A percentile compares a stretch with the other conserved stretches of the same genome.
These are phyloP conservation scores for Benitochromis conjunctus DNA, from an alignment of 2,113 vertebrate genomes.

Conservation along the genomic window DNA sequence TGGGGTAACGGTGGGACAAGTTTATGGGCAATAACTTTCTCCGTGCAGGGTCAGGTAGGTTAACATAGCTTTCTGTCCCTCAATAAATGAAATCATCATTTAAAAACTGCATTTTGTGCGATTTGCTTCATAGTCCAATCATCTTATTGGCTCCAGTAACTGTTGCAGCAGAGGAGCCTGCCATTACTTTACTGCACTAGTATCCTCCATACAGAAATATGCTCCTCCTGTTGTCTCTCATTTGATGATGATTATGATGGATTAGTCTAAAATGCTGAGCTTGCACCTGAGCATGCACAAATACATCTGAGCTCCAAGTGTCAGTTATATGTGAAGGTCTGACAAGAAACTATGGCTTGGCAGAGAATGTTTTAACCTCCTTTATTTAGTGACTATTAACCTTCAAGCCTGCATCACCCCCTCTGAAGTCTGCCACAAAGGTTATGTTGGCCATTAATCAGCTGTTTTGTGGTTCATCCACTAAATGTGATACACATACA, in stretches of 20 bases:
- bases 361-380: not conserved
- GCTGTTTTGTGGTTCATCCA: not conserved
- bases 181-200: not conserved
- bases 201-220: not conserved
- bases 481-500: not conserved
- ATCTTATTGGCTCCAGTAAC: not conserved
- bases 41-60: not conserved
- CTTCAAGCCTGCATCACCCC: not conserved
- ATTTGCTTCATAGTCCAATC: not conserved
- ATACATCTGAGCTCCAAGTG: not conserved
- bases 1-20: not conserved
- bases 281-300: not conserved
- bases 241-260: not conserved
- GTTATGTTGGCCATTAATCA: not conserved
- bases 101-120: not conserved
- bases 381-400: constrained; percentile 19
- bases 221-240: not conserved
- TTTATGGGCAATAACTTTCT: not conserved
- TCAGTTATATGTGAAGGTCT: not conserved
- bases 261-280: not conserved
- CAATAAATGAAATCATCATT: not conserved
- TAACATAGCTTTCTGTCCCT: not conserved
- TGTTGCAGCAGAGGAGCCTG: not conserved
- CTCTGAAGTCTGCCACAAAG: not conserved
- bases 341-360: not conserved